These are phyloP conservation scores for Dicaeum eximium DNA, from an alignment of 2,113 vertebrate species.

Conservation along the genomic window DNA sequence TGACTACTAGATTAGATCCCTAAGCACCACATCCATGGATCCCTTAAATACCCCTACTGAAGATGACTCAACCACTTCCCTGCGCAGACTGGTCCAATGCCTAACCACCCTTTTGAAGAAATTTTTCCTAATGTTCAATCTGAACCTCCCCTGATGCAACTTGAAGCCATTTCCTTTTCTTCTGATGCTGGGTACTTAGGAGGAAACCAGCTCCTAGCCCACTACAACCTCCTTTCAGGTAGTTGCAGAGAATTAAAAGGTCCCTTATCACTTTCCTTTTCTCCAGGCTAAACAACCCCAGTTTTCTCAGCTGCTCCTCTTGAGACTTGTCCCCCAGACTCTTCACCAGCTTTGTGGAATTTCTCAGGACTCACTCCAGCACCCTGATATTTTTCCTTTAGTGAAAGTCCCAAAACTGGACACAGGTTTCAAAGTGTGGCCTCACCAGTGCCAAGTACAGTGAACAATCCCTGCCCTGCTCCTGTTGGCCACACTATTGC, in stretches of 20 bases:
- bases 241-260: not conserved
- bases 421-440: not conserved
- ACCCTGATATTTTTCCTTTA: not conserved
- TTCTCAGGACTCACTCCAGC: not conserved
- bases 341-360: not conserved
- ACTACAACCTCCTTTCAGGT: not conserved
- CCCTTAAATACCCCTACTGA: not conserved
- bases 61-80: not conserved
- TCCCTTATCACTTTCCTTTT: not conserved
- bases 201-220: not conserved
- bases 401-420: not conserved
- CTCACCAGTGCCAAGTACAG: rapidly evolving
- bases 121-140: not conserved
- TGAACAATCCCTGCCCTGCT: rapidly evolving
- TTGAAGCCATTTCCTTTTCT: not conserved
- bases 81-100: rapidly evolving
- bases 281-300: not conserved
- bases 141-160: not conserved
- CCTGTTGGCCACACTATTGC: not conserved
- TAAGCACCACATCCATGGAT: not conserved
- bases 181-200: not conserved
- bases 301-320: not conserved
- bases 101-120: not conserved
- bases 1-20: not conserved
- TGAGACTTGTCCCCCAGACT: not conserved